Base-by-base conservation (phyloP, 1,140 invertebrate species). In the Hyles euphorbiae region DNA sequence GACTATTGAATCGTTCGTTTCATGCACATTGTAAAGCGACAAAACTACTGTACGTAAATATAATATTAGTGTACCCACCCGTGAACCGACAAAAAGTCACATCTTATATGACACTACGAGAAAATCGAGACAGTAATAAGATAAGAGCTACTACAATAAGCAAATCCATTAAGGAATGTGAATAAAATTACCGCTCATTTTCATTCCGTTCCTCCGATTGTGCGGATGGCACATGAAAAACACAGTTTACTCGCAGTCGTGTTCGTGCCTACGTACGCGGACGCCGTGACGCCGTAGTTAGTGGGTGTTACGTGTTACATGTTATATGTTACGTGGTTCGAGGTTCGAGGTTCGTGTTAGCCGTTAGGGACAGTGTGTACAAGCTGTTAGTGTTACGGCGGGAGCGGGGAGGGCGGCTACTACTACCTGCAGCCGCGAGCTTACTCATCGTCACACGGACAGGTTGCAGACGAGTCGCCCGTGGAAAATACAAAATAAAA, bases 11-110 rank as follows among this genome's bases (percentile, higher is more conserved):
- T 74, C 66, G 12, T 65, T 77, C 77, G 70, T 65, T 63, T 75
- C 84, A 87, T 87, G 84, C 84, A 87, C 83, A 84, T 81, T 79
- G 73, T 78, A 85, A 87, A 87, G 84, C 84, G 83, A 84, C 81
- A 83, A 83, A 84, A 82, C 81, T 86, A 85, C 81, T 83, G 72
- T 83, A 87, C 78, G 82, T 87, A 85, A 83, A 82, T 78, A 87
- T 87, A 84, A 84, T 78, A 85, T 83, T 83, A 87, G 81, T 83
- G 84, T 85, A 87, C 84, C 84, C 84, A 87, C 81, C 84, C 84
- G 76, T 77, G 59, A 74, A 84, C 79, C 82, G 82, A 81, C 78
- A 74, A 71, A 70, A 9, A 47, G 73, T 78, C 76, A 78, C 75
- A 74, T 79, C 64, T 74, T 67, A 78, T 76, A 77, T 77, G 78